Conservation (phyloP, 1,140 invertebrate species). For the Gonioctena quinquepunctata region DNA sequence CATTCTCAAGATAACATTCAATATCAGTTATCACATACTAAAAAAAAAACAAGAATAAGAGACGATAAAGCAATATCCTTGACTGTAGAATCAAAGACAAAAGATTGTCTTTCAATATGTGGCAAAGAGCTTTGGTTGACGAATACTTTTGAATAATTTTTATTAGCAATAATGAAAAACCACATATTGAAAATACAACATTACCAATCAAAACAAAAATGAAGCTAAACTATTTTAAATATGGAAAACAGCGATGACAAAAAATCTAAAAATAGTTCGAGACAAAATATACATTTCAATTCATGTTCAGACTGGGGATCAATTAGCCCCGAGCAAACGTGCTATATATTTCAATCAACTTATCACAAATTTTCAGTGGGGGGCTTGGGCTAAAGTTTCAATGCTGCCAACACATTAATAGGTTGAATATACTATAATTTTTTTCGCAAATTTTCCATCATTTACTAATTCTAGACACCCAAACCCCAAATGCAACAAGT, state of each 20-base stretch:
- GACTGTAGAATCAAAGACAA: neutral
- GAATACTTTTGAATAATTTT: neutral
- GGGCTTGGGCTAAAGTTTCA: no score
- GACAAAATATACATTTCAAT: no score
- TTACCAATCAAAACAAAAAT: neutral
- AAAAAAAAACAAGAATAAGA: neutral
- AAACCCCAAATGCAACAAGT: no score
- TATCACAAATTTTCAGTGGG: no score
- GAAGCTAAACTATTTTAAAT: neutral
- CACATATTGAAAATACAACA: neutral
- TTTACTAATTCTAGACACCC: no score
- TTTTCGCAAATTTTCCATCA: no score
- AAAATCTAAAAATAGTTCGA: no score
- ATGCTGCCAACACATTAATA: no score
- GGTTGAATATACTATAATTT: neutral
- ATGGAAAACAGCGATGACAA: neutral
- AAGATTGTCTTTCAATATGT: neutral
- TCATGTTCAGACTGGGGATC: no score
- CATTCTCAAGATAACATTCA: constrained; percentile 2
- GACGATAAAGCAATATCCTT: neutral
- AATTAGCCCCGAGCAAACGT: no score
- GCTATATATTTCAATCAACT: no score
- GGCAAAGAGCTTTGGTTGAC: neutral
- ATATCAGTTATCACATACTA: constrained; percentile 3
- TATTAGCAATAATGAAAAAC: neutral